Percentiles rank a stretch among this genome's conserved stretches.
phyloP scores from a whole-genome alignment of 2,797 vertebrate genomes.

The Odontamblyopus lacepedii region DNA sequence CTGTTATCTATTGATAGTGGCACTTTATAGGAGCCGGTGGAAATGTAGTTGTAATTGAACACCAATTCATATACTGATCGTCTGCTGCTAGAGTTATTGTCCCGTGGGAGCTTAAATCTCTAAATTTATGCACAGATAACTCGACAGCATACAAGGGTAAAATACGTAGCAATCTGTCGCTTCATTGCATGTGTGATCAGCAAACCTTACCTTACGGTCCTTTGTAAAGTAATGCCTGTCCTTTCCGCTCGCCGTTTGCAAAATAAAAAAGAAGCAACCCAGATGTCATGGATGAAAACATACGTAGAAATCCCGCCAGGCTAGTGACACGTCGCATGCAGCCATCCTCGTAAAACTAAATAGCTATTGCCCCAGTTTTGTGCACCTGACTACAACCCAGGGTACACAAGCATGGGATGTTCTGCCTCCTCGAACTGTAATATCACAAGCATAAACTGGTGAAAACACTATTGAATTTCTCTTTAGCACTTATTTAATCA shows the following conservation, averaged over 20 bases:
- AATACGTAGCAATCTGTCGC: constrained; percentile 10
- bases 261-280: constrained; percentile 5
- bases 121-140: constrained; percentile 24
- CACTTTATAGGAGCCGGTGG: neutral
- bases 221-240: constrained; percentile 37
- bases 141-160: constrained; percentile 33
- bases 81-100: constrained; percentile 29
- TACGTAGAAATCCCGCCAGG: constrained; percentile 40
- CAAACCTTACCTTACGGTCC: constrained; percentile 61
- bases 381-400: constrained; percentile 54
- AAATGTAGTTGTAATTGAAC: constrained; percentile 11
- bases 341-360: constrained; percentile 65
- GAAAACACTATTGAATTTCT: neutral
- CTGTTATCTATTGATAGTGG: constrained; percentile 3
- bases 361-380: constrained; percentile 56
- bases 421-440: constrained; percentile 24
- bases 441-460: constrained; percentile 21
- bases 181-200: constrained; percentile 18
- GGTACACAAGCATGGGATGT: constrained; percentile 18
- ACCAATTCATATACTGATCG: constrained; percentile 24
- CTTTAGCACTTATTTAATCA: constrained; percentile 14
- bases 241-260: constrained; percentile 25
- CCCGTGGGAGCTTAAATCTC: constrained; percentile 36
- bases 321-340: constrained; percentile 56
- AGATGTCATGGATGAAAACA: constrained; percentile 43